Evolutionary conservation across 1,140 invertebrate species (phyloP).

Genomic region (Leucophenga varia): DNA sequence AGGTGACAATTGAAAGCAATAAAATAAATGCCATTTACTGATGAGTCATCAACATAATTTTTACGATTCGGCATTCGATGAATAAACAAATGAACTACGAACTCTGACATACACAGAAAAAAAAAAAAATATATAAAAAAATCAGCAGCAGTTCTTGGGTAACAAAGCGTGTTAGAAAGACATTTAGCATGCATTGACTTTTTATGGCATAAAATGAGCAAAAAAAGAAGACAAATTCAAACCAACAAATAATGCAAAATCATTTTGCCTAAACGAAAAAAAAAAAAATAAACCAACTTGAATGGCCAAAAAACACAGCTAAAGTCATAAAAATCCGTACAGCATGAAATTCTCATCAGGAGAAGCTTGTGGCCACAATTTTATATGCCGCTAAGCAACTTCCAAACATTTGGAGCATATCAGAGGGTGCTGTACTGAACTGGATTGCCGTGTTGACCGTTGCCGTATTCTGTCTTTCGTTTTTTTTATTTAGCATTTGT

Average conservation of each 20-base stretch:
- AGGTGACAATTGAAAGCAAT: constrained; percentile 38
- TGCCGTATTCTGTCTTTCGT: too few species aligned
- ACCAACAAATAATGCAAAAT: constrained; percentile 52
- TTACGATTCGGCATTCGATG: constrained; percentile 47
- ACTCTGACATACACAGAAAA: too few species aligned
- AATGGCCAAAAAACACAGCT: constrained; percentile 2
- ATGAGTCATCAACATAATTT: constrained; percentile 55
- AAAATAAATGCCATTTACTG: constrained; percentile 54
- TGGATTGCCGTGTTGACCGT: constrained; percentile 17
- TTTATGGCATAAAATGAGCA: constrained; percentile 31
- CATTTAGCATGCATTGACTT: constrained; percentile 55
- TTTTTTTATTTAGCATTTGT: constrained; percentile 24
- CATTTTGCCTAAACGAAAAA: constrained; percentile 40
- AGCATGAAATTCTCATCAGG: constrained; percentile 48
- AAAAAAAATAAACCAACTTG: constrained; percentile 4
- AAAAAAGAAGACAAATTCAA: constrained; percentile 9
- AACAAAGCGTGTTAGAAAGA: constrained; percentile 36
- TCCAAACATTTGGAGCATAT: too few species aligned
- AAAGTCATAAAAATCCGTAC: constrained; percentile 50
- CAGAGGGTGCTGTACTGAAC: too few species aligned
- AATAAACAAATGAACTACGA: constrained; percentile 51
- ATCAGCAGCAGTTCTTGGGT: constrained; percentile 14
- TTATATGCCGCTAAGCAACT: constrained; percentile 46
- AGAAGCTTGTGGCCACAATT: constrained; percentile 51
- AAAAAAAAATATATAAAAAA: too few species aligned